Evolutionary conservation across 2,113 vertebrate genomes (phyloP).

Genomic region (Saccopteryx bilineata): DNA sequence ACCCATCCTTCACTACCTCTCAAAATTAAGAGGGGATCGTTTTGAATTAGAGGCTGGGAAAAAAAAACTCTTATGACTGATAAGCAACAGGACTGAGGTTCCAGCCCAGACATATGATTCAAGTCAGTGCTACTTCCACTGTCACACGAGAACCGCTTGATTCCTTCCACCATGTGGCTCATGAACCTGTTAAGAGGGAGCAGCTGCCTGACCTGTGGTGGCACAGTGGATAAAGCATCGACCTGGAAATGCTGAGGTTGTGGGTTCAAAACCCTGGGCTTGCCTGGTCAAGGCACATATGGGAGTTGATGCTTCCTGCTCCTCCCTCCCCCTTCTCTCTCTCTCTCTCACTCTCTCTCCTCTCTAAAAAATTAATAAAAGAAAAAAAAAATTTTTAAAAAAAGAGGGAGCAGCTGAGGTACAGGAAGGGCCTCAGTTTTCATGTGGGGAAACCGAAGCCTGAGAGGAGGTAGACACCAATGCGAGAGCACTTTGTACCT

Average conservation of each 20-base stretch:
- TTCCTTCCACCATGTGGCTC: not conserved
- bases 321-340: no score
- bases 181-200: not conserved
- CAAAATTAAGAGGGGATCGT: not conserved
- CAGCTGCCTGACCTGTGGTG: not conserved
- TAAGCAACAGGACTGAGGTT: not conserved
- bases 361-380: no score
- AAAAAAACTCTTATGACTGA: not conserved
- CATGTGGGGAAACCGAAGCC: not conserved
- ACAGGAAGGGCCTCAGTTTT: not conserved
- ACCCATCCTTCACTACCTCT: not conserved
- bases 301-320: no score
- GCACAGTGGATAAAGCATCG: no score
- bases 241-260: no score
- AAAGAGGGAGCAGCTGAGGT: not conserved
- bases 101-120: not conserved
- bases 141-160: not conserved
- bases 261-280: no score
- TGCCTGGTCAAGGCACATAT: no score
- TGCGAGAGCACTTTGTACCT: not conserved
- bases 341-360: no score
- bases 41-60: not conserved
- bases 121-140: not conserved
- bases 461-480: not conserved
- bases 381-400: no score